These are phyloP conservation scores for Echiichthys vipera DNA, from an alignment of 2,797 vertebrate species.

Conservation along the genomic window DNA sequence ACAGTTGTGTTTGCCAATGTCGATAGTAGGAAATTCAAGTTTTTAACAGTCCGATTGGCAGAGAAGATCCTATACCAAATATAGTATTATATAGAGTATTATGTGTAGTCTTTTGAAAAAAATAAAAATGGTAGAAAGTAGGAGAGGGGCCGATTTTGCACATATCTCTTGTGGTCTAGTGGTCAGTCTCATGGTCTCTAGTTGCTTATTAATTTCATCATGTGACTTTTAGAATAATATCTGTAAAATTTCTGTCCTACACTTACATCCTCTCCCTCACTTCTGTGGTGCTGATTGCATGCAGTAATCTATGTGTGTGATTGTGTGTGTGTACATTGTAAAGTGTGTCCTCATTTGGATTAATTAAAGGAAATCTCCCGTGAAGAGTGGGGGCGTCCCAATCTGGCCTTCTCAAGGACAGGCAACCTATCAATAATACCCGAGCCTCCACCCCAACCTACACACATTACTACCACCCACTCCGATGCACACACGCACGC, in stretches of 20 bases:
- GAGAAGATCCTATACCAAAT: no score
- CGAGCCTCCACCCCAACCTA: slow-evolving; percentile 51
- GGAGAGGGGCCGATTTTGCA: no score
- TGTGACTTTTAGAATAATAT: slow-evolving; percentile 10
- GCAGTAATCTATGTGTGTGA: slow-evolving; percentile 19
- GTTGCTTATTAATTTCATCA: background rate
- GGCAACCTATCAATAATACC: slow-evolving; percentile 72
- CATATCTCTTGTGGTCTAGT: no score
- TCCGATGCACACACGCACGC: slow-evolving; percentile 36
- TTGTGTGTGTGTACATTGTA: slow-evolving; percentile 18
- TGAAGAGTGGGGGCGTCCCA: slow-evolving; percentile 72
- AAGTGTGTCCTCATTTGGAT: slow-evolving; percentile 72
- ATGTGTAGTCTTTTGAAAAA: no score
- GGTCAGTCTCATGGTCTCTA: no score
- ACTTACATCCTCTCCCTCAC: slow-evolving; percentile 12
- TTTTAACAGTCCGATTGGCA: no score
- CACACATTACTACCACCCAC: slow-evolving; percentile 54
- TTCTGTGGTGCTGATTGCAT: slow-evolving; percentile 8
- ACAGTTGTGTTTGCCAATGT: no score
- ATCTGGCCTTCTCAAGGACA: slow-evolving; percentile 76
- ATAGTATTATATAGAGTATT: no score
- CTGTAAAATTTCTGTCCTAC: background rate
- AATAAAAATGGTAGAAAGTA: no score
- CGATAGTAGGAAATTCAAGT: no score
- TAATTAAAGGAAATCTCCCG: slow-evolving; percentile 82